These are phyloP conservation scores for Acanthornis magna DNA, from an alignment of 2,797 vertebrate genomes.

Conservation along the genomic window DNA sequence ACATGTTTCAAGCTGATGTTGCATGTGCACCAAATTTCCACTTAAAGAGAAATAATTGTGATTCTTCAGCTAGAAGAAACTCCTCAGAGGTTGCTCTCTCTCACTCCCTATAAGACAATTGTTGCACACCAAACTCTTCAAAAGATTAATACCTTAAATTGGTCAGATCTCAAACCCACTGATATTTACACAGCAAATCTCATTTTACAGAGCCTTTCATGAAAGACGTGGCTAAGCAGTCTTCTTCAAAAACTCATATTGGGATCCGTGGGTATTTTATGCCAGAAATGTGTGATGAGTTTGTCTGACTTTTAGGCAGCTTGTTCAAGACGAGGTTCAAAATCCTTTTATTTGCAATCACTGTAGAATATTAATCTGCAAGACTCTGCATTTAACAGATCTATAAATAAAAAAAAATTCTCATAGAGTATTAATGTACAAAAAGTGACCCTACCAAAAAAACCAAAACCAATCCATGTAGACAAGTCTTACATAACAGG, in stretches of 20 bases:
- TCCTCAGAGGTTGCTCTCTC: not conserved
- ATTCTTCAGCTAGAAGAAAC: not conserved
- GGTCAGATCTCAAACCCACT: not conserved
- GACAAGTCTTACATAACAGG: not conserved
- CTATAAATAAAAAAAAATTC: not conserved
- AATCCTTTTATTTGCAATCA: not conserved
- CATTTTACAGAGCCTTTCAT: not conserved
- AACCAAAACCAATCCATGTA: accelerated
- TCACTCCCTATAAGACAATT: not conserved
- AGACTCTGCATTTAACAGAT: not conserved
- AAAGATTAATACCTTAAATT: not conserved
- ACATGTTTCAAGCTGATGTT: not conserved
- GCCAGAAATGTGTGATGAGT: not conserved
- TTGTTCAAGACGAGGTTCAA: not conserved
- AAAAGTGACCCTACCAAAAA: not conserved
- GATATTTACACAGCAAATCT: not conserved
- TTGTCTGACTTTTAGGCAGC: not conserved
- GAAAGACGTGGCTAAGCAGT: not conserved
- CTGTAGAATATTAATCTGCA: not conserved
- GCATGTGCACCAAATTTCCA: not conserved
- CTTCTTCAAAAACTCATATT: not conserved
- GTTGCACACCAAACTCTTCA: not conserved
- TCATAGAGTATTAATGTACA: not conserved
- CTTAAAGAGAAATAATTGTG: not conserved
- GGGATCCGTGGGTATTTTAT: not conserved